phyloP scores from a whole-genome alignment of 2,797 vertebrate species.

The Enteromius argenteus region DNA sequence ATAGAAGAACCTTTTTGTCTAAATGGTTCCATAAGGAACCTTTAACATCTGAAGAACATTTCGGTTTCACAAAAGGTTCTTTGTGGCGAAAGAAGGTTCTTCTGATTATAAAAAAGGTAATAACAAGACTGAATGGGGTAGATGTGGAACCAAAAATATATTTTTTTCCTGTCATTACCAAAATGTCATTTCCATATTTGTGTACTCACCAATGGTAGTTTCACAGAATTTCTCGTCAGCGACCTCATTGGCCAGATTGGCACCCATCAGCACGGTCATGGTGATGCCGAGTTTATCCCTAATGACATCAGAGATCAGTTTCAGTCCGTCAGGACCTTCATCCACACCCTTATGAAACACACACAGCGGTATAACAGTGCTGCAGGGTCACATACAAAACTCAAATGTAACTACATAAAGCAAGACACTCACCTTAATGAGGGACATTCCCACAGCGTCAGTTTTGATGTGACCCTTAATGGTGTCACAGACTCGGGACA shows the following conservation, averaged over 20 bases:
- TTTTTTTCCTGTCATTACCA: not conserved
- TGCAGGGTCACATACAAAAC: not conserved
- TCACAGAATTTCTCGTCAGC: slow-evolving; percentile 97
- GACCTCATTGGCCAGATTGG: slow-evolving; percentile 95
- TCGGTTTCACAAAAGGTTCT: too few relatives aligned
- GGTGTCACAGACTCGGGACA: slow-evolving; percentile 88
- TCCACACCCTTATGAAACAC: slow-evolving; percentile 86
- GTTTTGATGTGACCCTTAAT: slow-evolving; percentile 91
- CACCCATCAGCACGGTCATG: slow-evolving; percentile 95
- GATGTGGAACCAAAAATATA: too few relatives aligned
- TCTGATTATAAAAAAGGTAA: too few relatives aligned
- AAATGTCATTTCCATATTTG: not conserved
- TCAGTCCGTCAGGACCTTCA: slow-evolving; percentile 90
- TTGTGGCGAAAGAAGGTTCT: too few relatives aligned
- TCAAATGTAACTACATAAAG: not conserved
- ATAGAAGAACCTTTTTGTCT: too few relatives aligned
- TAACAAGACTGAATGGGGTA: too few relatives aligned
- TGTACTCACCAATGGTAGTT: slow-evolving; percentile 89
- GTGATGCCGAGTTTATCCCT: slow-evolving; percentile 85
- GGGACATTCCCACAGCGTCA: slow-evolving; percentile 88
- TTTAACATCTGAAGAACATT: too few relatives aligned
- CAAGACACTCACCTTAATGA: slow-evolving; percentile 89
- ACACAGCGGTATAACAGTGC: not conserved
- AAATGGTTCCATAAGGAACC: too few relatives aligned
- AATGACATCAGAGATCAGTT: slow-evolving; percentile 95